phyloP scores from a whole-genome alignment of 2,888 invertebrate species.

The Rhagophthalmus giganteus region DNA sequence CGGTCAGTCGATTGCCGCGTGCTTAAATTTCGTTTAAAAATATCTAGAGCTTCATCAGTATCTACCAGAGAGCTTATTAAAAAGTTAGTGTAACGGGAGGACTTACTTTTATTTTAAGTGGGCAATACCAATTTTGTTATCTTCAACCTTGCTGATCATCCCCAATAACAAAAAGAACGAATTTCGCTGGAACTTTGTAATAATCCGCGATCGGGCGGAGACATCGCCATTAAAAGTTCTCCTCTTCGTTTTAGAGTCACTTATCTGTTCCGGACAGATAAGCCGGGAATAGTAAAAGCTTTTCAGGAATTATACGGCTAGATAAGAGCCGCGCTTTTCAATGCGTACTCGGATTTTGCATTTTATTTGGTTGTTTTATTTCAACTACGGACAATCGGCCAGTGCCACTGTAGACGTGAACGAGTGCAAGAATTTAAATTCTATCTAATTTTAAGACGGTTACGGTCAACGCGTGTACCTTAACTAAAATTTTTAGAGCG shows the following conservation, averaged over 20 bases:
- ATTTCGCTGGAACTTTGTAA: constrained; percentile 9
- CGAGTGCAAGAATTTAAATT: constrained; percentile 2
- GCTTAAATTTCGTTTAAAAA: too few species aligned
- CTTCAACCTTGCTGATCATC: background rate
- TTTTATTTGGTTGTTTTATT: constrained; percentile 17
- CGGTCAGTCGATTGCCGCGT: too few species aligned
- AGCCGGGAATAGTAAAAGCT: constrained; percentile 23
- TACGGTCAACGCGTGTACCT: too few species aligned
- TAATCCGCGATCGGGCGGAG: constrained; percentile 24
- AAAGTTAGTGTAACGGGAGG: too few species aligned
- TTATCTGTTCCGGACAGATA: constrained; percentile 28
- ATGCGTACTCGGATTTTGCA: constrained; percentile 17
- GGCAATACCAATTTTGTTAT: background rate
- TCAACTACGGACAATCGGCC: constrained; percentile 6
- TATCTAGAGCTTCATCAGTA: too few species aligned
- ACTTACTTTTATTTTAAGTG: too few species aligned
- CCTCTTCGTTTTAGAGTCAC: constrained; percentile 28
- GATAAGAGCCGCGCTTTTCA: constrained; percentile 20
- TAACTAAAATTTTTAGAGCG: too few species aligned
- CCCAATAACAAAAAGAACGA: constrained; percentile 1
- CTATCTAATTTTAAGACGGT: too few species aligned
- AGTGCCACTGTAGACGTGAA: constrained; percentile 1
- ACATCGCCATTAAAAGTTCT: constrained; percentile 25
- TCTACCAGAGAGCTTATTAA: too few species aligned
- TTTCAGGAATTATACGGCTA: constrained; percentile 21